phyloP scores from a whole-genome alignment of 2,888 invertebrate genomes.

The Dascillus cervinus region DNA sequence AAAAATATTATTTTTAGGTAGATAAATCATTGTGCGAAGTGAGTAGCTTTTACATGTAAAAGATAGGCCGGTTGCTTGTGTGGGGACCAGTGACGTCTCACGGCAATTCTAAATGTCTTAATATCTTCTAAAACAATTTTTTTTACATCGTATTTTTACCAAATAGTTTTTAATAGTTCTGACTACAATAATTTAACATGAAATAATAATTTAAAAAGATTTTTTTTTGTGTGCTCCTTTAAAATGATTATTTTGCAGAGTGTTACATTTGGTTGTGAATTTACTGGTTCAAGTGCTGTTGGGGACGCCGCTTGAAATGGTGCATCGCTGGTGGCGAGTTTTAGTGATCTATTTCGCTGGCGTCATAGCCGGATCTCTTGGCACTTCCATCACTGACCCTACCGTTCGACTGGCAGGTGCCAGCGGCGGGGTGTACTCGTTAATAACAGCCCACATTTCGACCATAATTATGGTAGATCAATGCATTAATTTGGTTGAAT shows the following conservation, averaged over 20 bases:
- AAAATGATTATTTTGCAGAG: slow-evolving; percentile 44
- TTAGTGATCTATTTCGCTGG: slow-evolving; percentile 75
- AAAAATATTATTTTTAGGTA: too few species aligned
- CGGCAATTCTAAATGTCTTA: too few species aligned
- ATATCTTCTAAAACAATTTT: too few species aligned
- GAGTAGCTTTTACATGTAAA: too few species aligned
- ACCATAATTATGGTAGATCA: slow-evolving; percentile 79
- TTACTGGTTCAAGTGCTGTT: slow-evolving; percentile 85
- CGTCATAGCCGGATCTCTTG: slow-evolving; percentile 76
- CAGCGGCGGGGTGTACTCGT: slow-evolving; percentile 90
- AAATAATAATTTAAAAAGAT: too few species aligned
- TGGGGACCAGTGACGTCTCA: too few species aligned
- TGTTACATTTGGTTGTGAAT: slow-evolving; percentile 84
- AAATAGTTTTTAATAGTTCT: too few species aligned
- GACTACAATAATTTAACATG: too few species aligned
- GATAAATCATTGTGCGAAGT: too few species aligned
- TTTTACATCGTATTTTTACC: too few species aligned
- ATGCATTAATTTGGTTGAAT: slow-evolving; percentile 47
- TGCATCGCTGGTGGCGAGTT: slow-evolving; percentile 93
- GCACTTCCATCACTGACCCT: slow-evolving; percentile 74
- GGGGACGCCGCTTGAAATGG: slow-evolving; percentile 92
- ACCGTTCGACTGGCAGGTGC: slow-evolving; percentile 82
- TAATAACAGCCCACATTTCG: slow-evolving; percentile 88
- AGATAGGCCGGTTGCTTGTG: too few species aligned
- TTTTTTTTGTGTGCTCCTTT: too few species aligned